Evolutionary conservation across 2,113 vertebrate genomes (phyloP).

Genomic region (Perognathus longimembris): DNA sequence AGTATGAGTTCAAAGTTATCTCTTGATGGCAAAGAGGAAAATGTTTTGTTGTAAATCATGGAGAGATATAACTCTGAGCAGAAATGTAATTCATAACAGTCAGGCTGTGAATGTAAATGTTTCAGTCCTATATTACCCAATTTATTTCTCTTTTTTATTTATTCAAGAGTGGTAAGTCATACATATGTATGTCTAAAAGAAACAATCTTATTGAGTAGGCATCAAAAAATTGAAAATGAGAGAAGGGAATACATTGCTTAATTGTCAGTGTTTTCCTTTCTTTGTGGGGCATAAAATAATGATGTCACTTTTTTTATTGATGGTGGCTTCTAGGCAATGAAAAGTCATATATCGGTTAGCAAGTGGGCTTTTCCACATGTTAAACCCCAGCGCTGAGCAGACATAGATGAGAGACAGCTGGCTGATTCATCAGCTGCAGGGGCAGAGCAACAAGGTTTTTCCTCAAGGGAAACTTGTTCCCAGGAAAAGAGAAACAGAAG

Average conservation of each 20-base stretch:
- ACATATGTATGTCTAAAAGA: constrained; percentile 23
- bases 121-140: constrained; percentile 6
- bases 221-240: constrained; percentile 26
- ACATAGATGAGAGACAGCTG: background rate
- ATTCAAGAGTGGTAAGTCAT: background rate
- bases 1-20: background rate
- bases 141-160: constrained; percentile 47
- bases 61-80: constrained; percentile 16
- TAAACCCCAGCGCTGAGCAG: background rate
- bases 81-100: constrained; percentile 41
- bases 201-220: constrained; percentile 21
- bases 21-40: background rate
- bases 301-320: background rate
- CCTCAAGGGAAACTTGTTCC: background rate
- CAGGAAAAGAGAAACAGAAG: background rate
- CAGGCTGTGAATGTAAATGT: constrained; percentile 1
- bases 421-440: background rate
- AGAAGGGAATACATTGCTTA: constrained; percentile 3
- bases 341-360: background rate
- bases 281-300: constrained; percentile 35
- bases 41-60: constrained; percentile 17
- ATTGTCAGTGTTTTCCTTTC: constrained; percentile 34
- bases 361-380: background rate
- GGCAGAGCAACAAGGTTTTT: background rate
- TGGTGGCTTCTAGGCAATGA: background rate